These are phyloP conservation scores for Tachina lurida DNA, from an alignment of 2,888 invertebrate species.

Conservation along the genomic window DNA sequence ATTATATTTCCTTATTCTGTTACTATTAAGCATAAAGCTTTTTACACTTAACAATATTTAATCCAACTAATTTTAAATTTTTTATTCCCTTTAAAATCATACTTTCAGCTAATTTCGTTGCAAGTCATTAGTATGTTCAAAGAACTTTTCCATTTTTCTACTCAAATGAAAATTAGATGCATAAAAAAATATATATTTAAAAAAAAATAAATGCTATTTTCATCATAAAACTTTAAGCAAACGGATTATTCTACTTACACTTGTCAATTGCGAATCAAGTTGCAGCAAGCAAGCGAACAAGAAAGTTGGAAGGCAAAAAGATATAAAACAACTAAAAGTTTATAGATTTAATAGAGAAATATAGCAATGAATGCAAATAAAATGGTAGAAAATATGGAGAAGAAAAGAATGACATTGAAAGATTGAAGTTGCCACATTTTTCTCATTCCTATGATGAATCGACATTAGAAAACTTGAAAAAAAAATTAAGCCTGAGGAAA, in stretches of 20 bases:
- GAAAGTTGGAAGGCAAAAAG: neutral
- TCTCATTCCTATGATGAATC: too few relatives aligned
- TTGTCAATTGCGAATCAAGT: conserved; percentile 59
- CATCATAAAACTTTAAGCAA: conserved; percentile 60
- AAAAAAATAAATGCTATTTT: neutral
- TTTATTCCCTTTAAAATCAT: neutral
- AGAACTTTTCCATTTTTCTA: conserved; percentile 12
- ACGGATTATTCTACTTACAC: conserved; percentile 57
- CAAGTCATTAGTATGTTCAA: neutral
- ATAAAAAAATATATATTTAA: neutral
- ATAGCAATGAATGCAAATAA: conserved; percentile 5
- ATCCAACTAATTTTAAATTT: neutral
- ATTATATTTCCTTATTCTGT: too few relatives aligned
- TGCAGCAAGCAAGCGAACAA: neutral
- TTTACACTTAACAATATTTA: neutral
- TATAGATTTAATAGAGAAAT: conserved; percentile 49
- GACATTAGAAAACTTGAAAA: too few relatives aligned
- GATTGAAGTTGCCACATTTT: neutral
- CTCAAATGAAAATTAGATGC: conserved; percentile 32
- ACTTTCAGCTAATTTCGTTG: neutral
- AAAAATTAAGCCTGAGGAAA: too few relatives aligned
- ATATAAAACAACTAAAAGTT: neutral
- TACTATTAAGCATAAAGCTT: too few relatives aligned
- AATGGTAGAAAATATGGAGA: neutral
- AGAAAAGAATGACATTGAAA: neutral